Evolutionary conservation across 2,888 invertebrate genomes (phyloP).

Genomic region (Phyllotreta striolata): DNA sequence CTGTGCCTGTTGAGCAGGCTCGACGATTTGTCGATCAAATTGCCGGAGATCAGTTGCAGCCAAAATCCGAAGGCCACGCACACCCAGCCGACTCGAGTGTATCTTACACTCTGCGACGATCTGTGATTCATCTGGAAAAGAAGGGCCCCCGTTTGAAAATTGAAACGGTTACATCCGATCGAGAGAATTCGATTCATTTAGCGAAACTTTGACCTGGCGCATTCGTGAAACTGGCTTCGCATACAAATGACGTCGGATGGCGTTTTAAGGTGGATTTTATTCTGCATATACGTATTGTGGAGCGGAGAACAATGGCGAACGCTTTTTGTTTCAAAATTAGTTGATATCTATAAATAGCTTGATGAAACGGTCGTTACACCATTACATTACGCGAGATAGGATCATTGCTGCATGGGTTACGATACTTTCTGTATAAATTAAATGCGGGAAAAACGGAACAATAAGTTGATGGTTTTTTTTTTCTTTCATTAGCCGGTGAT

Average conservation of each 20-base stretch:
- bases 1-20: conserved; percentile 65
- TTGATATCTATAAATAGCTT: conserved; percentile 27
- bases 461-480: no score
- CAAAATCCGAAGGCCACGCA: conserved; percentile 57
- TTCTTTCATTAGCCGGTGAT: no score
- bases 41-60: conserved; percentile 54
- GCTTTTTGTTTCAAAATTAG: conserved; percentile 32
- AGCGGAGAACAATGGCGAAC: conserved; percentile 28
- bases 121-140: conserved; percentile 60
- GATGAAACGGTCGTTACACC: conserved; percentile 28
- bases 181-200: conserved; percentile 7
- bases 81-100: conserved; percentile 59
- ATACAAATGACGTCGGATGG: conserved; percentile 27
- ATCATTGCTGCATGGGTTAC: conserved; percentile 4
- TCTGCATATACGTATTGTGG: conserved; percentile 25
- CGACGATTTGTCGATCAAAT: conserved; percentile 62
- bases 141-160: conserved; percentile 6
- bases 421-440: no score
- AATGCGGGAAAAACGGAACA: no score
- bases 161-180: conserved; percentile 1
- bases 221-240: conserved; percentile 17
- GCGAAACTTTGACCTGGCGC: conserved; percentile 23
- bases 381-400: conserved; percentile 20
- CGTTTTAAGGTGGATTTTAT: conserved; percentile 22
- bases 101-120: conserved; percentile 56